Conservation (phyloP, 2,797 vertebrate species). For the Enteromius mattozi region DNA sequence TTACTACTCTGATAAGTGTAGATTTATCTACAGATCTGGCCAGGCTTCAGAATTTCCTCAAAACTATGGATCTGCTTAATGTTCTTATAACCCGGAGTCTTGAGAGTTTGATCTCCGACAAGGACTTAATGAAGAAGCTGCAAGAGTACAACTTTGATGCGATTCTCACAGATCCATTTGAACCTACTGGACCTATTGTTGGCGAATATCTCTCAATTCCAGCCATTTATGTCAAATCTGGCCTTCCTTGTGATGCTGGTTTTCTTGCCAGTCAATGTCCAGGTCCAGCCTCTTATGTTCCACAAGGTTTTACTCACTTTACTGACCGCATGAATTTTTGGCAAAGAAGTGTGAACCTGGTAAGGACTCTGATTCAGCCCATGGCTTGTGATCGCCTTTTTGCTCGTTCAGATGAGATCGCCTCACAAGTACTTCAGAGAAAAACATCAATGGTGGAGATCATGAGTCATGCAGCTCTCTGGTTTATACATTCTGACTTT, state of each 20-base stretch:
- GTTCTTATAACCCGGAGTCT: background rate
- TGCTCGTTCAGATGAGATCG: conserved; percentile 55
- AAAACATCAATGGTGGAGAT: conserved; percentile 61
- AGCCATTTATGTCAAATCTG: conserved; percentile 62
- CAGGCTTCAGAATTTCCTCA: background rate
- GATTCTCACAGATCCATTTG: conserved; percentile 69
- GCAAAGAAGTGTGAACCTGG: conserved; percentile 64
- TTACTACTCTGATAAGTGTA: background rate
- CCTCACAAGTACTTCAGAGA: conserved; percentile 67
- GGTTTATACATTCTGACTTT: conserved; percentile 75
- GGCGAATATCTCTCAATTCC: conserved; percentile 70
- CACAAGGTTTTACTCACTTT: conserved; percentile 62
- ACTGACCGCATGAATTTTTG: conserved; percentile 66
- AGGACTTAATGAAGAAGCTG: conserved; percentile 60
- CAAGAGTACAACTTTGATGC: conserved; percentile 61
- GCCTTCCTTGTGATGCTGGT: conserved; percentile 62
- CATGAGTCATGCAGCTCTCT: conserved; percentile 68
- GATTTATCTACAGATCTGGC: conserved; percentile 45
- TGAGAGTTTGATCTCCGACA: conserved; percentile 60
- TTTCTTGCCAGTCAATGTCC: conserved; percentile 62
- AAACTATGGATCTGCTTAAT: conserved; percentile 14
- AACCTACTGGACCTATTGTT: conserved; percentile 65
- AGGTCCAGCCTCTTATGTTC: conserved; percentile 68
- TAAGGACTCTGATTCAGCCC: conserved; percentile 59
- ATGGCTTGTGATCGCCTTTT: conserved; percentile 67